Evolutionary conservation across 2,797 vertebrate genomes (phyloP).

Genomic region (Vespertilio murinus): DNA sequence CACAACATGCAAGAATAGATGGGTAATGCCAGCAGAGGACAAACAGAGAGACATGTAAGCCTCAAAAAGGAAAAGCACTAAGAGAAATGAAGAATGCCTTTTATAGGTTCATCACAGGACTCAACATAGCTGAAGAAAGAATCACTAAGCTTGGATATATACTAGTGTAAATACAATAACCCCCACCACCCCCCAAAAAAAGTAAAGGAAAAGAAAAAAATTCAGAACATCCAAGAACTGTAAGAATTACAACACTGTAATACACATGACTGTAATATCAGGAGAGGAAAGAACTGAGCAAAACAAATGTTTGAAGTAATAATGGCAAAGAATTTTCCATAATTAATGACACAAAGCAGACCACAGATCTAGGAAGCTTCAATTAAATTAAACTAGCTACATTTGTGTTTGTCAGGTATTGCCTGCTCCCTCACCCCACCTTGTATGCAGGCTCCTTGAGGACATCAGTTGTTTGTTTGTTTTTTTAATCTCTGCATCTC

Average conservation of each 20-base stretch:
- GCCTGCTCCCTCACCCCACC: not conserved
- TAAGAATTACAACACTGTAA: not conserved
- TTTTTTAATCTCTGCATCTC: not conserved
- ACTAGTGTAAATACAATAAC: not conserved
- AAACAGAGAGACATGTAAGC: not conserved
- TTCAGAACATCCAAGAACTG: not conserved
- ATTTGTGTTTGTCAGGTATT: not conserved
- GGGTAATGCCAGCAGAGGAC: not conserved
- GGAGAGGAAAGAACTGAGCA: not conserved
- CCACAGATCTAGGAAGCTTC: not conserved
- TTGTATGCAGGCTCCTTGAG: not conserved
- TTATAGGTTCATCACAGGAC: not conserved
- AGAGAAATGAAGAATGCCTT: not conserved
- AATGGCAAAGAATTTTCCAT: not conserved
- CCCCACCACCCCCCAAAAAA: not conserved
- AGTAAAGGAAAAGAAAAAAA: not conserved
- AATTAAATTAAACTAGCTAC: not conserved
- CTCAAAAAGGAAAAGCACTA: not conserved
- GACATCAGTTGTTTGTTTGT: not conserved
- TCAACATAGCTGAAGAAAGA: not conserved
- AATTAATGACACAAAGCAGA: not conserved
- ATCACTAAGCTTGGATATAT: not conserved
- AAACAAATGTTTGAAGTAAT: not conserved
- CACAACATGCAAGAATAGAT: not conserved
- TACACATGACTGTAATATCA: not conserved